These are phyloP conservation scores for Hesperia comma DNA, from an alignment of 2,888 invertebrate species.

Conservation along the genomic window DNA sequence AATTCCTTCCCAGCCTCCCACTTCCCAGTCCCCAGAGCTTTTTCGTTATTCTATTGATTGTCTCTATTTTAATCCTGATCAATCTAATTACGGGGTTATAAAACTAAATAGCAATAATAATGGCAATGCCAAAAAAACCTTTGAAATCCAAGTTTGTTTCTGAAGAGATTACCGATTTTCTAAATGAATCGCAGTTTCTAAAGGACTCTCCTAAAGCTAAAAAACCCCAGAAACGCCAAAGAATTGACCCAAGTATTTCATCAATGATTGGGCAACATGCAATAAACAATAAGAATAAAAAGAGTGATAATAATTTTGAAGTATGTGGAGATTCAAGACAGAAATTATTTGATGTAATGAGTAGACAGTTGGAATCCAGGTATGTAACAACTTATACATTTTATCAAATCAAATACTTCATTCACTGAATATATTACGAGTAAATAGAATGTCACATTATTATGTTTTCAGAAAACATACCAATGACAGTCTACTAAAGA, in stretches of 20 bases:
- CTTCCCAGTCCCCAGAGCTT: not conserved
- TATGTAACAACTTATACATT: slow-evolving; percentile 8
- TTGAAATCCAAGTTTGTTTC: slow-evolving; percentile 59
- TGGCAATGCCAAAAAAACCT: slow-evolving; percentile 59
- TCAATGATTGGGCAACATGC: slow-evolving; percentile 56
- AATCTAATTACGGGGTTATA: not conserved
- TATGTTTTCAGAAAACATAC: slow-evolving; percentile 60
- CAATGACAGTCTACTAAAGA: slow-evolving; percentile 58
- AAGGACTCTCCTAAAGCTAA: slow-evolving; percentile 59
- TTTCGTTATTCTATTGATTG: too few relatives aligned
- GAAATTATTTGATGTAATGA: slow-evolving; percentile 64
- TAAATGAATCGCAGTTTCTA: slow-evolving; percentile 60
- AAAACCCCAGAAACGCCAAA: slow-evolving; percentile 57
- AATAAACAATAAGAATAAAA: slow-evolving; percentile 59
- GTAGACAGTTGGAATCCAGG: slow-evolving; percentile 64
- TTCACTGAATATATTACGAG: slow-evolving; percentile 7
- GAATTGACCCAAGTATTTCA: slow-evolving; percentile 52
- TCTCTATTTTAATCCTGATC: too few relatives aligned
- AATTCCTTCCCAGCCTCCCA: too few relatives aligned
- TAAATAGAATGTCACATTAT: not conserved
- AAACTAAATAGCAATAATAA: slow-evolving; percentile 40
- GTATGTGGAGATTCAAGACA: slow-evolving; percentile 60
- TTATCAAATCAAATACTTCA: too few relatives aligned
- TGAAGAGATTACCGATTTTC: slow-evolving; percentile 60
- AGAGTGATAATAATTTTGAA: slow-evolving; percentile 46